These are phyloP conservation scores for Willowsia nigromaculata DNA, from an alignment of 2,888 invertebrate genomes.

Conservation along the genomic window DNA sequence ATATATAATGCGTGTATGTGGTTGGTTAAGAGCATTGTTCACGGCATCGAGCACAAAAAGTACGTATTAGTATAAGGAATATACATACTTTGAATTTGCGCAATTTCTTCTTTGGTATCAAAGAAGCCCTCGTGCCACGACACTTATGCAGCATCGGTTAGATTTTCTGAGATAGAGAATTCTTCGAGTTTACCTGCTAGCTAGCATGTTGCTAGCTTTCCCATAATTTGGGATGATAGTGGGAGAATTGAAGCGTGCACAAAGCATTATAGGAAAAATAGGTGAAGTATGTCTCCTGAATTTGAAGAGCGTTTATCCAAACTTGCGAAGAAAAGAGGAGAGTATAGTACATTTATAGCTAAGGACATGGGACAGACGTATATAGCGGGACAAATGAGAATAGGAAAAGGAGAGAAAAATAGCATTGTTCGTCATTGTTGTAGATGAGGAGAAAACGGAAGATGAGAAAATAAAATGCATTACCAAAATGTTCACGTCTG, in stretches of 20 bases:
- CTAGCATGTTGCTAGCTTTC: neutral
- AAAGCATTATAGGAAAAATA: neutral
- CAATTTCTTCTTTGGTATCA: neutral
- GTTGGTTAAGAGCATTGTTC: too few relatives aligned
- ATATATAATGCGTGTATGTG: neutral
- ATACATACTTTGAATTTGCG: neutral
- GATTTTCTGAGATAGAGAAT: neutral
- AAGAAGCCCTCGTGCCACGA: neutral
- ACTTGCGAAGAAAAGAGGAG: neutral
- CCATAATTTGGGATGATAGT: neutral
- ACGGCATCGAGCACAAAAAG: too few relatives aligned
- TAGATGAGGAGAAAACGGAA: neutral
- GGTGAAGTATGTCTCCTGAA: neutral
- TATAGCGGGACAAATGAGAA: neutral
- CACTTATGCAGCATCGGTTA: neutral
- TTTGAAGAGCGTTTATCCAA: neutral
- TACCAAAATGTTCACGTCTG: constrained; percentile 79
- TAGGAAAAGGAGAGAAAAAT: neutral
- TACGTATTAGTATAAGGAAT: neutral
- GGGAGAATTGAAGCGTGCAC: neutral
- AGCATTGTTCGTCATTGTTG: neutral
- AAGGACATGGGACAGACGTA: neutral
- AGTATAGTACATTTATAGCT: neutral
- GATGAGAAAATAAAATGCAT: constrained; percentile 48
- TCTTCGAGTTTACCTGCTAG: neutral